A percentile compares a stretch with the other conserved stretches of the same genome.
phyloP scores from a whole-genome alignment of 2,888 invertebrate genomes.

The Coleophora deauratella region DNA sequence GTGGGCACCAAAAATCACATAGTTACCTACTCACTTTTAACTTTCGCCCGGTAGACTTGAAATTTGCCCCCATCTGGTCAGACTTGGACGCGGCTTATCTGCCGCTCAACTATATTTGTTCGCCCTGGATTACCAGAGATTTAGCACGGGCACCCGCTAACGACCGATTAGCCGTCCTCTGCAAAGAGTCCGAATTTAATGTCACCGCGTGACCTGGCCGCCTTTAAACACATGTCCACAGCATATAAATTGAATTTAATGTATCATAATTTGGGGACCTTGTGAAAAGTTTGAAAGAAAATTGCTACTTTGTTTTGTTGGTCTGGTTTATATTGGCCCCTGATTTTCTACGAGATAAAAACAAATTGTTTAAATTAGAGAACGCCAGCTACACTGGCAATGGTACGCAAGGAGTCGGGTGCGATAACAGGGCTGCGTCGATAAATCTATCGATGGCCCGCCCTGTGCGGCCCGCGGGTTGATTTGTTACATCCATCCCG shows the following conservation, averaged over 20 bases:
- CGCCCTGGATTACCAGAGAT: constrained; percentile 66
- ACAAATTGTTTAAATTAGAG: too few relatives aligned
- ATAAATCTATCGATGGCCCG: constrained; percentile 74
- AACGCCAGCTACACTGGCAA: too few relatives aligned
- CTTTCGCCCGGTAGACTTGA: not conserved
- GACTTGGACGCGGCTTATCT: constrained; percentile 64
- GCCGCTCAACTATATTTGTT: constrained; percentile 70
- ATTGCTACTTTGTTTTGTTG: too few relatives aligned
- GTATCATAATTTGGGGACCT: constrained; percentile 13
- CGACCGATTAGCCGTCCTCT: constrained; percentile 64
- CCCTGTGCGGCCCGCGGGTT: constrained; percentile 62
- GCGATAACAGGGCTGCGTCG: constrained; percentile 50
- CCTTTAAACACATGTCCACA: constrained; percentile 33
- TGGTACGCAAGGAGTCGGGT: constrained; percentile 27
- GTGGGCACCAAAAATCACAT: too few relatives aligned
- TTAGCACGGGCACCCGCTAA: constrained; percentile 68
- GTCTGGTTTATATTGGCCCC: too few relatives aligned
- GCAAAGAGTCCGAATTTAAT: constrained; percentile 64
- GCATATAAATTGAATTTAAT: constrained; percentile 8
- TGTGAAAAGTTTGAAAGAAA: too few relatives aligned
- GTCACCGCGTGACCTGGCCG: constrained; percentile 31
- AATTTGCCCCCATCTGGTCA: constrained; percentile 5
- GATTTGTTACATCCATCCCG: constrained; percentile 70
- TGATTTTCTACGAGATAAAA: too few relatives aligned
- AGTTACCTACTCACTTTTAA: too few relatives aligned